Percentiles rank a stretch among this genome's conserved stretches.
These are phyloP conservation scores for Phyllopteryx taeniolatus DNA, from an alignment of 2,113 vertebrate genomes.

Conservation along the genomic window DNA sequence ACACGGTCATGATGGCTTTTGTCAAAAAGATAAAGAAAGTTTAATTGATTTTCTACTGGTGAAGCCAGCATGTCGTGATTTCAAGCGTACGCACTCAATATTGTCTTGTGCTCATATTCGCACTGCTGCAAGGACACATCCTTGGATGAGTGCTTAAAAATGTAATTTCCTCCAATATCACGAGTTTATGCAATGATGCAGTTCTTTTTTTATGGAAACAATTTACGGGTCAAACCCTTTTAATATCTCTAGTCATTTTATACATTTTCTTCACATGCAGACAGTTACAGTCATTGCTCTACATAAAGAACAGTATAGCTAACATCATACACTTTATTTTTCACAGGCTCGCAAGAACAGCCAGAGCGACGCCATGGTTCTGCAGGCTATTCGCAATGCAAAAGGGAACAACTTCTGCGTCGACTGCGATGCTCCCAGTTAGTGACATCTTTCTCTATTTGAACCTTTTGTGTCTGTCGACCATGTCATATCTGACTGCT, in stretches of 20 bases:
- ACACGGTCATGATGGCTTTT: neutral
- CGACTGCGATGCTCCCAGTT: slow-evolving; percentile 88
- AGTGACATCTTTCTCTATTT: slow-evolving; percentile 49
- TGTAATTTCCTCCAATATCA: neutral
- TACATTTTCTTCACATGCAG: neutral
- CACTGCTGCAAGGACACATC: neutral
- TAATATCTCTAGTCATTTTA: neutral
- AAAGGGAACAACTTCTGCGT: slow-evolving; percentile 89
- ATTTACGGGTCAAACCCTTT: neutral
- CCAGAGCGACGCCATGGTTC: slow-evolving; percentile 88
- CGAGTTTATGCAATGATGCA: slow-evolving; percentile 10
- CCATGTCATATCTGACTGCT: neutral
- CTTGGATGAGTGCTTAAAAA: slow-evolving; percentile 13
- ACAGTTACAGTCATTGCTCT: slow-evolving; percentile 5
- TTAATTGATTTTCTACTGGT: neutral
- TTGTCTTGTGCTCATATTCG: neutral
- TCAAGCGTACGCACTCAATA: neutral
- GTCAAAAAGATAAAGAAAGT: slow-evolving; percentile 1
- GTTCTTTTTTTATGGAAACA: neutral
- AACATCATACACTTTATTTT: neutral
- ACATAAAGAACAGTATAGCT: slow-evolving; percentile 1
- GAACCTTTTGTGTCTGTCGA: neutral
- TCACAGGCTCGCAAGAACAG: slow-evolving; percentile 84
- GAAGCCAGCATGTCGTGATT: neutral
- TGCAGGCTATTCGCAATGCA: slow-evolving; percentile 88